Evolutionary conservation across 2,113 vertebrate species (phyloP).

Genomic region (Ia io): DNA sequence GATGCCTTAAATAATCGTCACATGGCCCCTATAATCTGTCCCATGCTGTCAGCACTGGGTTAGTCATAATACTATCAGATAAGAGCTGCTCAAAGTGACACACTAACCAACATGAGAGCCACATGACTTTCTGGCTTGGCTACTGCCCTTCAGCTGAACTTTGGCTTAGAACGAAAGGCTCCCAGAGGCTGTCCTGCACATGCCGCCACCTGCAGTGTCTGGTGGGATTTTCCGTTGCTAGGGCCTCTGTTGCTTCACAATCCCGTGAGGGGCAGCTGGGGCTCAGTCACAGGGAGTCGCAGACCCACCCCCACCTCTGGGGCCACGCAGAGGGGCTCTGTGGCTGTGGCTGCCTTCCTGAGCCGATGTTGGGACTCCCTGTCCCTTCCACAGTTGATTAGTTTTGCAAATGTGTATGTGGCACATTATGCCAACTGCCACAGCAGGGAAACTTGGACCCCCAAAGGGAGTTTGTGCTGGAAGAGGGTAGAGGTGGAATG

Average conservation of each 20-base stretch:
- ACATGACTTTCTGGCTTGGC: constrained; percentile 93
- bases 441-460: constrained; percentile 65
- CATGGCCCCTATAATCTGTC: constrained; percentile 93
- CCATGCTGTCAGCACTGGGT: constrained; percentile 97
- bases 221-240: constrained; percentile 49
- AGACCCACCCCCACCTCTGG: not conserved
- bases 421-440: not conserved
- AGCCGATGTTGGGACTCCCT: constrained; percentile 61
- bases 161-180: constrained; percentile 86
- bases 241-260: constrained; percentile 46
- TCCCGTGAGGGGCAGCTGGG: constrained; percentile 29
- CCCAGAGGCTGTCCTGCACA: constrained; percentile 56
- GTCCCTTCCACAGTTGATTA: constrained; percentile 60
- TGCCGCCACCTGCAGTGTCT: not conserved
- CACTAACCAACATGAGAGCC: constrained; percentile 90
- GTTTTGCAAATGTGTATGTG: constrained; percentile 48
- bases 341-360: not conserved
- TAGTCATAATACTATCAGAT: constrained; percentile 97
- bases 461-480: constrained; percentile 66
- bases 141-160: constrained; percentile 97
- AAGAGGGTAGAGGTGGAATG: constrained; percentile 61
- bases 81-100: constrained; percentile 89
- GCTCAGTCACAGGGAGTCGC: not conserved
- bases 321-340: constrained; percentile 19
- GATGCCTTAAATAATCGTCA: constrained; percentile 92